Percentiles rank a stretch among this genome's conserved stretches.
Evolutionary conservation across 2,888 invertebrate species (phyloP).

Genomic region (Tachystola acroxantha): DNA sequence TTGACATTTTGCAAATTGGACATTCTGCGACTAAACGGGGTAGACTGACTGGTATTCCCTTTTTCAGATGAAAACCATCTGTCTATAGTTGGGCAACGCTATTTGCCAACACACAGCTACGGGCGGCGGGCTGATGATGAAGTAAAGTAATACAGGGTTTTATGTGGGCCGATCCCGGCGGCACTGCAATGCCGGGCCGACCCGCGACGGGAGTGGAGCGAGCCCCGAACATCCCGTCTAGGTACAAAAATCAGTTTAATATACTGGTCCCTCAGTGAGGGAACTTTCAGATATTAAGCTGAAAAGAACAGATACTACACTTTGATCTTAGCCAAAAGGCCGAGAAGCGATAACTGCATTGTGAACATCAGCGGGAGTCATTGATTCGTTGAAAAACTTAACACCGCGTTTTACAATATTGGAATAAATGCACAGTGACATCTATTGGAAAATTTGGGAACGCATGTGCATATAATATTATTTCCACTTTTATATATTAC

Average conservation of each 20-base stretch:
- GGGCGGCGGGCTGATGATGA: too few species aligned
- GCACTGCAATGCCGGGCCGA: constrained; percentile 17
- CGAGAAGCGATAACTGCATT: constrained; percentile 11
- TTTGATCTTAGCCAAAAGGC: constrained; percentile 17
- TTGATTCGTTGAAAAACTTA: neutral
- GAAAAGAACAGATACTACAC: constrained; percentile 17
- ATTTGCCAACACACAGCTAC: too few species aligned
- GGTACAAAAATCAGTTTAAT: constrained; percentile 16
- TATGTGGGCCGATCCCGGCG: constrained; percentile 13
- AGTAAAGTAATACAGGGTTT: too few species aligned
- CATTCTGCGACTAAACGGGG: too few species aligned
- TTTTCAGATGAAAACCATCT: too few species aligned
- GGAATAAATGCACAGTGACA: neutral
- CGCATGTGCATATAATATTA: too few species aligned
- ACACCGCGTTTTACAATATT: neutral
- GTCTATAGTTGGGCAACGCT: too few species aligned
- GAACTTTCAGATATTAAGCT: constrained; percentile 17
- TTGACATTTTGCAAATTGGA: too few species aligned
- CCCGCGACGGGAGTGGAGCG: constrained; percentile 16
- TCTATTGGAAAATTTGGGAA: neutral
- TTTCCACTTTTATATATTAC: too few species aligned
- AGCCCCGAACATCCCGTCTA: constrained; percentile 15
- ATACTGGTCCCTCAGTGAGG: constrained; percentile 16
- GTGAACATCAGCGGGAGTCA: neutral
- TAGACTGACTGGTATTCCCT: too few species aligned